Base-by-base conservation (phyloP, 2,888 invertebrate genomes). In the Microctonus aethiopoides region DNA sequence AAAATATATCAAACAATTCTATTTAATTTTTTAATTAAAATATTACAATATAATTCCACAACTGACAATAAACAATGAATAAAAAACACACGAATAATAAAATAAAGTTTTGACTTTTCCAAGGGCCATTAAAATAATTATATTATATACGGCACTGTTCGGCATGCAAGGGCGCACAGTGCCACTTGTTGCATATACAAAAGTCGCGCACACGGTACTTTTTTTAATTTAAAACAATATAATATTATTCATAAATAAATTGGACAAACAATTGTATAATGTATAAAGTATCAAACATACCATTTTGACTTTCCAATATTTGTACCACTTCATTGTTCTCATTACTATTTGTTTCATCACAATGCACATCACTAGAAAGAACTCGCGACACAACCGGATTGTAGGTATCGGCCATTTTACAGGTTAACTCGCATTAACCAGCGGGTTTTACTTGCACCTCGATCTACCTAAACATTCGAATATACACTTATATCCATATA, bases 401-500 rank as follows among this genome's bases (percentile, higher is more conserved):
- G 67, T 77, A 76, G 78, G 81, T 77, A 76, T 83, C 83, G 78
- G 83, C 84, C 83, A 83, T 83, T 83, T 83, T 83, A 70, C 70
- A 70, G 70, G 70, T 70, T 70, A 70, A 67, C 70, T 66, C 16
- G 51, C 70, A 57, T 79, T 80, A 78, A 81, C 79, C 81, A 34
- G 56, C 65, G 24, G 39, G 65, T 56, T 65, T 36, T 54, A 64
- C 54, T 41, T 56, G 36, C 36, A 63, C 56, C 64, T 65, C 54
- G 39, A 41, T n/a, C n/a, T n/a, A n/a, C n/a, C 24, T 32, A 54
- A 65, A 65, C 65, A 65, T 65, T 65, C 65, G 65, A 65, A 65
- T n/a, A n/a, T 65, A 39, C 56, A n/a, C n/a, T n/a, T n/a, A n/a
- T n/a, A n/a, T n/a, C 41, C 24, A 24, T 65, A 56, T n/a, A 13